Conservation (phyloP, 2,888 invertebrate species). For the Lamellibrachia columna region DNA sequence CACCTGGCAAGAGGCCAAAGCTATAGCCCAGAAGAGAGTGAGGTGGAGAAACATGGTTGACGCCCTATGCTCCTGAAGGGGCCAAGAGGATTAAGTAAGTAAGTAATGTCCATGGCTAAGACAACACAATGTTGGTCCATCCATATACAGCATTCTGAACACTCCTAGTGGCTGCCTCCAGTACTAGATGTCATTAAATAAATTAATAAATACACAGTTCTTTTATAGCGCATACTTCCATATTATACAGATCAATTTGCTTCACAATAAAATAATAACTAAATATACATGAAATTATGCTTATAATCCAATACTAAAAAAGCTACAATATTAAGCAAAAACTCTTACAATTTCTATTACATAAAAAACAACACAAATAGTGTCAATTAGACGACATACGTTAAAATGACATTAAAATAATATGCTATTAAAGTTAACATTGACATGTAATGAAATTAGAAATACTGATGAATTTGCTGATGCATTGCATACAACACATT, state of each 20-base stretch:
- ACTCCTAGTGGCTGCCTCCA: background rate
- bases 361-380: no score
- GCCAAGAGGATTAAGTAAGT: no score
- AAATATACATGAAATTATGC: background rate
- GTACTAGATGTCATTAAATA: background rate
- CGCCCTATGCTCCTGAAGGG: no score
- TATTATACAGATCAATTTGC: background rate
- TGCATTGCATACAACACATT: background rate
- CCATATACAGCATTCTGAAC: background rate
- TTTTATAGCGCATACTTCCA: background rate
- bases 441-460: no score
- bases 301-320: background rate
- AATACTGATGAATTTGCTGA: no score
- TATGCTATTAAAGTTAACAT: no score
- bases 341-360: background rate
- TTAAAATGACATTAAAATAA: no score
- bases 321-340: background rate
- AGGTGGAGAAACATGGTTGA: no score
- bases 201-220: background rate
- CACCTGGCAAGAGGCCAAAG: no score
- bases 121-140: background rate
- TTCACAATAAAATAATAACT: background rate
- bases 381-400: no score
- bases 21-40: no score
- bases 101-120: no score